Conservation (phyloP, 53 echinoderm and acorn worm species). For the Patiria pectinifera region DNA sequence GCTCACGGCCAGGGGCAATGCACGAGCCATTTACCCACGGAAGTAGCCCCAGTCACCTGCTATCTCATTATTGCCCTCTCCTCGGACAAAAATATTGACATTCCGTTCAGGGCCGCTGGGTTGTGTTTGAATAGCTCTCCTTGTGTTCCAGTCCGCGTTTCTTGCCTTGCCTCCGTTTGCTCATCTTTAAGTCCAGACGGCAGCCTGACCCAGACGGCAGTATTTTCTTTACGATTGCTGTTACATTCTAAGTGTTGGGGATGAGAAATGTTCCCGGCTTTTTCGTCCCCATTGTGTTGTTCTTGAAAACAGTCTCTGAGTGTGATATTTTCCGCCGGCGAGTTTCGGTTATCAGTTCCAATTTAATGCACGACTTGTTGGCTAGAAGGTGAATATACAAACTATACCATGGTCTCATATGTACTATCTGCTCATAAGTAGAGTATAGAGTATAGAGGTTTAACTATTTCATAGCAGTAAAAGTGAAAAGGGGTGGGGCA, state of each 20-base stretch:
- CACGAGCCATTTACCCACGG: constrained; percentile 22
- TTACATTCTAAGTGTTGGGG: neutral
- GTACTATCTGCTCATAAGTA: neutral
- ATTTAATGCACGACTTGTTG: constrained; percentile 12
- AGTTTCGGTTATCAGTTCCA: neutral
- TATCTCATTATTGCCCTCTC: constrained; percentile 17
- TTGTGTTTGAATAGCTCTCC: constrained; percentile 18
- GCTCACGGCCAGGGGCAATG: neutral
- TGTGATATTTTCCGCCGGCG: neutral
- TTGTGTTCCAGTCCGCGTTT: neutral
- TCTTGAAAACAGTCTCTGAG: neutral
- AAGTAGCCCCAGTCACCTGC: neutral
- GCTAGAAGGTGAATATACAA: neutral
- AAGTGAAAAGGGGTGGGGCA: too few species aligned
- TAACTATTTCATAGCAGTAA: neutral
- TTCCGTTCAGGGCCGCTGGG: neutral
- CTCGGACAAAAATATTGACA: constrained; percentile 30
- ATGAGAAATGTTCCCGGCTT: neutral
- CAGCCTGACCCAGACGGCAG: neutral
- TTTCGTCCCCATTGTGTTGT: neutral
- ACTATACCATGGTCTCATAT: neutral
- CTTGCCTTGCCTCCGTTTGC: neutral
- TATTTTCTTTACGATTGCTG: neutral
- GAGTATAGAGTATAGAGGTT: neutral
- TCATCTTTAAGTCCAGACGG: neutral